Base-by-base conservation (phyloP, 2,797 vertebrate genomes). In the Microhierax caerulescens region DNA sequence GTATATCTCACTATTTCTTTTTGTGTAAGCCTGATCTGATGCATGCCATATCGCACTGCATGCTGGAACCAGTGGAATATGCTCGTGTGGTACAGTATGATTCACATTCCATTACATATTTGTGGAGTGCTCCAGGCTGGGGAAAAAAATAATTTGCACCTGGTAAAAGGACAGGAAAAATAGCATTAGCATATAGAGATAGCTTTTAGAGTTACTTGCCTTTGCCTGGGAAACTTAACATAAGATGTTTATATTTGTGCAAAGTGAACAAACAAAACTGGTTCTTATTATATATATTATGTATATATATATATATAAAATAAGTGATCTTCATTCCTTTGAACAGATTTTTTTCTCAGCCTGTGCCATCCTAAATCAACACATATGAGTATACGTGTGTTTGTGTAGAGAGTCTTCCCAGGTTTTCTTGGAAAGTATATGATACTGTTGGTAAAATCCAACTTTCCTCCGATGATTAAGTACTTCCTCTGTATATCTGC, bases 41-140 rank as follows among this genome's bases (percentile, higher is more conserved):
- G 98, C 98, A 99, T 98, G 99, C 98, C 68, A 96, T 98, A 86
- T 98, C 93, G 76, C 97, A 98, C 97, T 99, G 98, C 98, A 98
- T 99, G 98, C 97, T 98, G 98, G 98, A 98, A 74, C 98, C 98
- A 80, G 97, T 98, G 98, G 98, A 98, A 95, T 98, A 98, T 96
- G 98, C 98, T 97, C 97, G 96, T 92, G 98, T 98, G 98, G 98
- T 99, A 99, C 98, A 96, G 97, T 98, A 97, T 97, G 93, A 96
- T 96, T 95, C 88, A 84, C 93, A 69, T 93, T 64, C 82, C 80
- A 94, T 97, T 74, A 14, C 88, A 27, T 95, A 45, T 39, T 54
- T 47, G 30, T 72, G 91, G 89, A 95, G 91, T 77, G 94, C 93
- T 80, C 57, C 85, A 94, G 97, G 96, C 95, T 96, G 85, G 56